Evolutionary conservation across 2,797 vertebrate species (phyloP), one percentile per base, ranked within the genome.

Genomic region (Zonotrichia albicollis): DNA sequence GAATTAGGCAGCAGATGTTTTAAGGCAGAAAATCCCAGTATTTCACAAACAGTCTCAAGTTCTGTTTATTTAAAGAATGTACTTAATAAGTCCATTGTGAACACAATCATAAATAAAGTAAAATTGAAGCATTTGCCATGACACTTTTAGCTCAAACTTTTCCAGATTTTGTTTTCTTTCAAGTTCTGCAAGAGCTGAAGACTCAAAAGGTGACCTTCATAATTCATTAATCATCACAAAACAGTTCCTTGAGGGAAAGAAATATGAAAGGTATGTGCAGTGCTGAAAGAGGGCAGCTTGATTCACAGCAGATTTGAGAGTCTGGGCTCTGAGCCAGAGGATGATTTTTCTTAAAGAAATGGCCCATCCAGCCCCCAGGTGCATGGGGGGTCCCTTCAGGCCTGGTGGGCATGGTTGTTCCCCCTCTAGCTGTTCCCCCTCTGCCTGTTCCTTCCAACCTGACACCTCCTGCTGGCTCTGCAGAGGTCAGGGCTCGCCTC

Each of bases 161-260:
- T 80, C 80, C 0, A 3, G 50, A 90, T 86, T 88, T 86, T 75
- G 60, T 60, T 84, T 96, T 89, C 57, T 90, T 90, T 93, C 74
- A 91, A 94, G 40, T 66, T 78, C 57, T 77, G 34, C 1, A 5
- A 58, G 50, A 89, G 50, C 38, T 88, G 71, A 94, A 94, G 67
- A 91, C 71, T 73, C 67, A 68, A 79, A 94, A 93, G 66, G 58
- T 94, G 87, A 87, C 95, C 87, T 93, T 94, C 50, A 43, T 79
- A 84, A 95, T 71, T 90, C 38, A 92, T 92, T 95, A 93, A 90
- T 96, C 80, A 90, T 90, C 77, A 87, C 48, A 87, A 94, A 93
- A 79, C 46, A 46, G 30, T 79, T 84, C 85, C 60, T 90, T 73
- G 92, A 91, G 94, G 87, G 72, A 88, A 94, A 88, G 42, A 93